Evolutionary conservation across 2,113 vertebrate genomes (phyloP).

Genomic region (Rafetus swinhoei): DNA sequence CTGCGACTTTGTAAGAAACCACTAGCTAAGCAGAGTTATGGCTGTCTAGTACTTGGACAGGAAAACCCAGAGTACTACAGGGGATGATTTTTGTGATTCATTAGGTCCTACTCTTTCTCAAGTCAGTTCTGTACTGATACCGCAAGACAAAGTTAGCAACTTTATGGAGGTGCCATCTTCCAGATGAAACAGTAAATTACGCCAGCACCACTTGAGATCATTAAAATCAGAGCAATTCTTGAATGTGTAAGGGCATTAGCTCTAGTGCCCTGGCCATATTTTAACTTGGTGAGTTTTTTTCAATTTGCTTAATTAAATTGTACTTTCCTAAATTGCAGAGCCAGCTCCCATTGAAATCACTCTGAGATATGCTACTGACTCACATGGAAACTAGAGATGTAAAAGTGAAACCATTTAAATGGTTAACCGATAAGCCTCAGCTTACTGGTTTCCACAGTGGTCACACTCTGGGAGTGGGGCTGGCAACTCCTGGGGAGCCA

Average conservation of each 20-base stretch:
- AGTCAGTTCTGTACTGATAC: not conserved
- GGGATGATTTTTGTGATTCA: constrained; percentile 39
- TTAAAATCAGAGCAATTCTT: not conserved
- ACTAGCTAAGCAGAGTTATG: not conserved
- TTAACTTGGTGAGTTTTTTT: not conserved
- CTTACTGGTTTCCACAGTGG: too few species aligned
- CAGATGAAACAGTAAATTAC: not conserved
- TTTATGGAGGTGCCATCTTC: not conserved
- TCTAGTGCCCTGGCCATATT: not conserved
- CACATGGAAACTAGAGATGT: not conserved
- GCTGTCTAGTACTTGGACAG: not conserved
- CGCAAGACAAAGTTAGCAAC: not conserved
- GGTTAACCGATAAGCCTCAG: too few species aligned
- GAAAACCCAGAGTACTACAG: not conserved
- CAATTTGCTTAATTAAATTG: not conserved
- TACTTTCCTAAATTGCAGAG: not conserved
- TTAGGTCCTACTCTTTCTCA: not conserved
- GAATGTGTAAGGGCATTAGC: not conserved
- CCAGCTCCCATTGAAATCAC: not conserved
- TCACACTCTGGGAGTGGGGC: too few species aligned
- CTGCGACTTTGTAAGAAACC: not conserved
- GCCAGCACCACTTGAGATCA: not conserved
- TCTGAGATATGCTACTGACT: not conserved
- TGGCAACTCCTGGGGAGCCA: too few species aligned
- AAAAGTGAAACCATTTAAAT: too few species aligned